Base-by-base conservation (phyloP, 2,888 invertebrate species). In the Embidobia sp. region DNA sequence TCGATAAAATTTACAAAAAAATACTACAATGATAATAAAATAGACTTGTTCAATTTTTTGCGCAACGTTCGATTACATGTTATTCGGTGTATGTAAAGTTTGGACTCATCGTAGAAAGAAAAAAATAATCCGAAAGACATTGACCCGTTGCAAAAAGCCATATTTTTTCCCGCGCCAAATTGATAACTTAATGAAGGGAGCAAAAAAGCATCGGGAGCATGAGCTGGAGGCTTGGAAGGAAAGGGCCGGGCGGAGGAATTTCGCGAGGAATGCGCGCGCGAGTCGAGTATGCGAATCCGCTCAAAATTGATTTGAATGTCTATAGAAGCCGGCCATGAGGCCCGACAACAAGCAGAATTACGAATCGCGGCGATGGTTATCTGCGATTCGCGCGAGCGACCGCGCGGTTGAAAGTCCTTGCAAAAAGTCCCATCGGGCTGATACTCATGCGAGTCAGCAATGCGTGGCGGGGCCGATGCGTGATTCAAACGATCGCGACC, bases 291-390 rank as follows among this genome's bases (percentile, higher is more conserved):
- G 72, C 55, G 63, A 64, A 48, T 40, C 16, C 13, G 51, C 22
- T 66, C 19, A 66, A 74, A 74, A 74, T 74, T 73, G 73, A 73
- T 73, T 74, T 74, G 64, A 74, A 74, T 66, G 75, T 75, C 59
- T 59, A 44, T 61, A 42, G 35, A 13, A 57, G 48, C 31, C 72
- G 72, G 19, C 53, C 53, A 8, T 48, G 57, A 35, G 67, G 8
- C 29, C 49, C 31, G 18, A 33, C 61, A 48, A 53, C 73, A 59
- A 46, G 53, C 31, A 26, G 72, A 64, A 64, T 49, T 48, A 42
- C 72, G 63, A 40, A 57, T 46, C 61, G 33, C 61, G 29, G 26
- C n/a, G 69, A 75, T 61, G 53, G 59, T 69, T 75, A 67, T 67
- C 69, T 51, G n/a, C n/a, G n/a, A n/a, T n/a, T n/a, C n/a, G n/a